Base-by-base conservation (phyloP, 2,888 invertebrate species). In the Cryptophagus acutangulus region DNA sequence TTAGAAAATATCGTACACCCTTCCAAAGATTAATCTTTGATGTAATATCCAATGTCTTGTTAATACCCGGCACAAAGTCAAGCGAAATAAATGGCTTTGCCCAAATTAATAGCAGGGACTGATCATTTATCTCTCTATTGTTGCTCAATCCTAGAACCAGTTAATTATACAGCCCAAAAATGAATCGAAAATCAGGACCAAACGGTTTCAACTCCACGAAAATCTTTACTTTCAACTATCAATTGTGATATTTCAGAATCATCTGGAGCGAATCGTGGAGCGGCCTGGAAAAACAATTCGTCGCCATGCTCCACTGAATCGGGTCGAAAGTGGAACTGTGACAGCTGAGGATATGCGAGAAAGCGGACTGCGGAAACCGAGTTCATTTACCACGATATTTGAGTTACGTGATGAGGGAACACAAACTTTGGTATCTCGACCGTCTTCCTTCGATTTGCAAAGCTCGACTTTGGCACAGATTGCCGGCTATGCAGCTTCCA, bases 211-310 rank as follows among this genome's bases (percentile, higher is more conserved):
- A n/a, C n/a, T n/a, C n/a, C n/a, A n/a, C n/a, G n/a, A n/a, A n/a
- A n/a, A n/a, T n/a, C n/a, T n/a, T n/a, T n/a, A n/a, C n/a, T n/a
- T n/a, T n/a, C n/a, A n/a, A n/a, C n/a, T n/a, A n/a, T n/a, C n/a
- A n/a, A n/a, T n/a, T n/a, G n/a, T n/a, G n/a, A n/a, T 20, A 30
- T 65, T 65, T 5, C 74, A 90, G 89, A 88, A 84, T 62, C 89
- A 89, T 63, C 71, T 90, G 52, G 88, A 89, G 63, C 84, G 86
- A 59, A 91, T 93, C 63, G 79, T 91, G 42, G 89, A 91, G 67
- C 78, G 89, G 52, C 88, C 89, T 0, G 82, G 81, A 1, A 79
- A 75, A 45, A 67, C 71, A 40, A 42, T 48, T 2, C 72, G 66
- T 48, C 53, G 64, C 41, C 68, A 66, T 28, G 62, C 63, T 14